Evolutionary conservation across 2,888 invertebrate species (phyloP), one percentile per base, ranked within the genome.

Genomic region (Aporophyla lueneburgensis): DNA sequence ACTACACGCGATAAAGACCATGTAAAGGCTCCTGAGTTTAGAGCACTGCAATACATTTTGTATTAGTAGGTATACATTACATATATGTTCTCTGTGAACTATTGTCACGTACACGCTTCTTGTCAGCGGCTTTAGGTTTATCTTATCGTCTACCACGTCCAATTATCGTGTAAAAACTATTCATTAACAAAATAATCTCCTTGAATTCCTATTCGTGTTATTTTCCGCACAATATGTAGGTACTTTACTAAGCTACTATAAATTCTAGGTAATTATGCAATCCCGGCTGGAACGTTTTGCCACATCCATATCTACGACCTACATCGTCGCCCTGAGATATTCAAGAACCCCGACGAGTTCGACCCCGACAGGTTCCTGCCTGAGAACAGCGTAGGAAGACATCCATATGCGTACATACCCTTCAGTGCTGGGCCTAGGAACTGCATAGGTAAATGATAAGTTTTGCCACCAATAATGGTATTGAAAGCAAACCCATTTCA

Each of bases 331-430:
- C 97, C 97, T 0, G 95, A 97, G 24, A 93, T 97, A 66, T 98
- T 97, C 94, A 96, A 97, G 0, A 96, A 98, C 85, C 98, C 98
- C 0, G 93, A 97, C 58, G 95, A 94, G 76, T 98, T 98, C 89
- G 97, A 98, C 91, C 98, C 98, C 0, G 98, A 98, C 71, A 94
- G 98, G 84, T 98, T 98, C 92, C 91, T 97, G 27, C 97, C 97
- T 0, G 97, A 76, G 89, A 97, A 97, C 87, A 91, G 93, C 12
- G 81, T 88, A 0, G 92, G 93, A 40, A 94, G 97, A n/a, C 97
- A 98, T 93, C 97, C 97, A 0, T 98, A 97, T 84, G 96, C 97
- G 0, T 98, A 97, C 88, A 96, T 98, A 74, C 98, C 98, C 0
- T 98, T 98, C 80, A 98, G 98, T 88, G 98, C 97, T 0, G 98